Evolutionary conservation across 2,888 invertebrate genomes (phyloP).

Genomic region (Ormyrus nitidulus): DNA sequence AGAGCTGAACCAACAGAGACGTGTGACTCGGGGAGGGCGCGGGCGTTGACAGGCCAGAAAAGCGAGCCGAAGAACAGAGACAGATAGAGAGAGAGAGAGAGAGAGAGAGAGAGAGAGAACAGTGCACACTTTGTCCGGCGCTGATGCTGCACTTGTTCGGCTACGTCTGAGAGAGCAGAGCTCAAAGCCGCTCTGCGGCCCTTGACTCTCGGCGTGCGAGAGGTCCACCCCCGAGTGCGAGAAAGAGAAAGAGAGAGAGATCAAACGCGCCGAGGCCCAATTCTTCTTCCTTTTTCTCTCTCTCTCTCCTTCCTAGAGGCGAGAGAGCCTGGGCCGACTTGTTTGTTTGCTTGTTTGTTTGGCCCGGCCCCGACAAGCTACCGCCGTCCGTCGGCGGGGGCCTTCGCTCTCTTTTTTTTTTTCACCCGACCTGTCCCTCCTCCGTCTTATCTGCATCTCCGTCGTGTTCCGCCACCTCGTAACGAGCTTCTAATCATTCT

Average conservation of each 20-base stretch:
- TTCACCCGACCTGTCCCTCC: slow-evolving; percentile 3
- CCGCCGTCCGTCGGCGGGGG: slow-evolving; percentile 8
- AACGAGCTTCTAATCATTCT: not conserved
- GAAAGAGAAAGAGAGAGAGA: slow-evolving; percentile 6
- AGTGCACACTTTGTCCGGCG: not conserved
- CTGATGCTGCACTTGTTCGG: slow-evolving; percentile 22
- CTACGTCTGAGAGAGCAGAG: not conserved
- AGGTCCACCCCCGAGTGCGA: slow-evolving; percentile 14
- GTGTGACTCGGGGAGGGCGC: slow-evolving; percentile 1
- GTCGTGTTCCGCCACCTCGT: not conserved
- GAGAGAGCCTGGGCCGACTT: slow-evolving; percentile 38
- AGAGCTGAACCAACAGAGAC: slow-evolving; percentile 21
- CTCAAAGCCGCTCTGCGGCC: slow-evolving; percentile 15
- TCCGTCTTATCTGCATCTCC: slow-evolving; percentile 38
- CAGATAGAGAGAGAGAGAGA: not conserved
- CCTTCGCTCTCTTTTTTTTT: slow-evolving; percentile 15
- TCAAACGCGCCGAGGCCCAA: slow-evolving; percentile 61
- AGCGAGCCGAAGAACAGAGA: slow-evolving; percentile 23
- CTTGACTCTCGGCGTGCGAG: slow-evolving; percentile 1
- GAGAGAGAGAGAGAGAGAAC: not conserved
- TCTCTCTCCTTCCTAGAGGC: slow-evolving; percentile 23
- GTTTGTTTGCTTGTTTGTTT: slow-evolving; percentile 69
- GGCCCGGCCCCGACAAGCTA: slow-evolving; percentile 59
- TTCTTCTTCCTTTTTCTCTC: slow-evolving; percentile 49
- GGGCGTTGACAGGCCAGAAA: slow-evolving; percentile 26